phyloP scores from a whole-genome alignment of 2,113 vertebrate species.

The Microcebus jonahi region DNA sequence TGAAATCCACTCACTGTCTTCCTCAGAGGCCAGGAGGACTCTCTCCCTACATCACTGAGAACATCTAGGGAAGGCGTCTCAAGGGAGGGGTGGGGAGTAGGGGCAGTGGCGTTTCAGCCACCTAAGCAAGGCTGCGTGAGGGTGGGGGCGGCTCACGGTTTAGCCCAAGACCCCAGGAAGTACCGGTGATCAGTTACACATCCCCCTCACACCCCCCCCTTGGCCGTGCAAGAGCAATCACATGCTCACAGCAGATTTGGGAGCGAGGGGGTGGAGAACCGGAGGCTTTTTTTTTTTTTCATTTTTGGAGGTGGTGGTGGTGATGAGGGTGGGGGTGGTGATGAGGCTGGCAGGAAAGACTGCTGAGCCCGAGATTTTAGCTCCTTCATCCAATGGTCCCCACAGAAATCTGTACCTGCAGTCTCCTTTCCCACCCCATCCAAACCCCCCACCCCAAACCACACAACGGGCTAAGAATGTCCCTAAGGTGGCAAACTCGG shows the following conservation, averaged over 20 bases:
- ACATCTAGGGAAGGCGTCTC: not conserved
- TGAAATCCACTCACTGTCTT: not conserved
- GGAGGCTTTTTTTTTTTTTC: not conserved
- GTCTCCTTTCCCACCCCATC: not conserved
- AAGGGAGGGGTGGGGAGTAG: not conserved
- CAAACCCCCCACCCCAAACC: not conserved
- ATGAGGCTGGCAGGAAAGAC: constrained; percentile 23
- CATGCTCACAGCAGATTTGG: constrained; percentile 58
- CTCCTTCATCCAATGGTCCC: constrained; percentile 15
- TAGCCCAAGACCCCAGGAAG: not conserved
- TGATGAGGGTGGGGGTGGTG: constrained; percentile 35
- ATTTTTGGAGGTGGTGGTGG: not conserved
- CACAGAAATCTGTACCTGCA: not conserved
- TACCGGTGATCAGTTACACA: constrained; percentile 30
- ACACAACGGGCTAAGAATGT: not conserved
- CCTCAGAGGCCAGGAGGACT: not conserved
- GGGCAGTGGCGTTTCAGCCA: not conserved
- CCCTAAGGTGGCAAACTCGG: not conserved
- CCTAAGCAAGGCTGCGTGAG: not conserved
- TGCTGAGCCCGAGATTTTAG: constrained; percentile 32
- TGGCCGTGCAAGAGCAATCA: constrained; percentile 52
- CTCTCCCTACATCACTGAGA: not conserved
- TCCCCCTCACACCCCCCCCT: not conserved
- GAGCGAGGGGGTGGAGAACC: constrained; percentile 60
- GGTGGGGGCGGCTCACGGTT: not conserved